Conservation (phyloP, 2,888 invertebrate species). For the Orthosia gothica region DNA sequence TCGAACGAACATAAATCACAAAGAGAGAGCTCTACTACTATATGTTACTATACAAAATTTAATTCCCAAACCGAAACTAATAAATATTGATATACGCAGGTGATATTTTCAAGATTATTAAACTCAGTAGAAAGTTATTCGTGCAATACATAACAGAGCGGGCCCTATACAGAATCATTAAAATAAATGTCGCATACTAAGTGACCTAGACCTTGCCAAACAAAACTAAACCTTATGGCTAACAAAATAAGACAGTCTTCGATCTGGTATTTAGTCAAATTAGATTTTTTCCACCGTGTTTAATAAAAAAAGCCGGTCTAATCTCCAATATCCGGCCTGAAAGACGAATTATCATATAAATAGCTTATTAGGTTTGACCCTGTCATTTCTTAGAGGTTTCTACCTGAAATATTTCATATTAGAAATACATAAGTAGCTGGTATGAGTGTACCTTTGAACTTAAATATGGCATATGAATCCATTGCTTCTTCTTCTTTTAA, state of each 20-base stretch:
- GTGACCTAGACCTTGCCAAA: conserved; percentile 31
- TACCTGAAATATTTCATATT: conserved; percentile 19
- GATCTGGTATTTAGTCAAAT: conserved; percentile 43
- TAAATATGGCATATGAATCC: not conserved
- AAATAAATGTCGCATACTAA: conserved; percentile 63
- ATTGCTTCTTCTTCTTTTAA: not conserved
- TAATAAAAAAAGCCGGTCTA: conserved; percentile 63
- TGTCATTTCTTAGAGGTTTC: conserved; percentile 40
- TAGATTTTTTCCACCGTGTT: conserved; percentile 52
- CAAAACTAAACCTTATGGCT: conserved; percentile 45
- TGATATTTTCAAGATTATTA: conserved; percentile 63
- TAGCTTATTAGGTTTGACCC: conserved; percentile 63
- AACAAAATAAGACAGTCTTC: conserved; percentile 20
- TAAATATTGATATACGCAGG: conserved; percentile 56
- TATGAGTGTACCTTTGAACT: conserved; percentile 21
- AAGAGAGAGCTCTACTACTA: too few species aligned
- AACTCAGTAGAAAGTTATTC: conserved; percentile 56
- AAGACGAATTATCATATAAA: conserved; percentile 71
- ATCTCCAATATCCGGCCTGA: conserved; percentile 65
- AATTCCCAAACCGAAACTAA: conserved; percentile 11
- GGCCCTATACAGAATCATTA: conserved; percentile 62
- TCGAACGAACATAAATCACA: too few species aligned
- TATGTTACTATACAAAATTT: not conserved
- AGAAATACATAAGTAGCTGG: conserved; percentile 21
- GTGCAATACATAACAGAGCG: conserved; percentile 55